phyloP scores from a whole-genome alignment of 1,140 invertebrate species.

The Subanguina moxae region DNA sequence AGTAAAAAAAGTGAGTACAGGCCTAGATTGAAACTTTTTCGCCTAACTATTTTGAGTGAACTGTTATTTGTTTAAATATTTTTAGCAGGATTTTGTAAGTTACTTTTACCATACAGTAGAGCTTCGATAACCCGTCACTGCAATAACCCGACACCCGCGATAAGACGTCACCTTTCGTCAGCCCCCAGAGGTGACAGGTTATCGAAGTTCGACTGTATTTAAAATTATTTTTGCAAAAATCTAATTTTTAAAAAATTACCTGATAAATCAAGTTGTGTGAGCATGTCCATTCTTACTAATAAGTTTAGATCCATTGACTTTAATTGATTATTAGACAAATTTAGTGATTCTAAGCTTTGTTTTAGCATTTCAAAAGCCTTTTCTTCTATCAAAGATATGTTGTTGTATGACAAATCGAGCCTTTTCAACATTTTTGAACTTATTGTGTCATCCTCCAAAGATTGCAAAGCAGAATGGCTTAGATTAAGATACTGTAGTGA shows the following conservation, averaged over 20 bases:
- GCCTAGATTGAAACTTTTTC: no score
- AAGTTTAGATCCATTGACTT: slow-evolving; percentile 19
- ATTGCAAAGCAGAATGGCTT: slow-evolving; percentile 7
- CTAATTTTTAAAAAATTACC: not conserved
- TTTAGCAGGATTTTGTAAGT: no score
- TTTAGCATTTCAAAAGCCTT: slow-evolving; percentile 15
- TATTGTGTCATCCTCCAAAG: not conserved
- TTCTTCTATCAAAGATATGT: slow-evolving; percentile 29
- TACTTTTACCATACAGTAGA: no score
- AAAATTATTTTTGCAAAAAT: slow-evolving; percentile 2
- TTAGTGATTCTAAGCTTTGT: slow-evolving; percentile 23
- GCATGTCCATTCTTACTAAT: slow-evolving; percentile 14
- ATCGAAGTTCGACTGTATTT: no score
- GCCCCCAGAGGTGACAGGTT: no score
- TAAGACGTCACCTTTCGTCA: no score
- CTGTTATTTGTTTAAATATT: no score
- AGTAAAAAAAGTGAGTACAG: no score
- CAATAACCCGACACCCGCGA: no score
- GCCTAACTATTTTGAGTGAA: no score
- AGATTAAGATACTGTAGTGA: slow-evolving; percentile 34
- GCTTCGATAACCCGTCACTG: no score
- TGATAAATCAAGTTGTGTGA: not conserved
- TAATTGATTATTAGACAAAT: slow-evolving; percentile 26
- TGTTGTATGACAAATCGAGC: slow-evolving; percentile 40
- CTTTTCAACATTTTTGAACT: slow-evolving; percentile 9